Conservation (phyloP, 1,140 invertebrate species). For the Neodiprion lecontei region DNA sequence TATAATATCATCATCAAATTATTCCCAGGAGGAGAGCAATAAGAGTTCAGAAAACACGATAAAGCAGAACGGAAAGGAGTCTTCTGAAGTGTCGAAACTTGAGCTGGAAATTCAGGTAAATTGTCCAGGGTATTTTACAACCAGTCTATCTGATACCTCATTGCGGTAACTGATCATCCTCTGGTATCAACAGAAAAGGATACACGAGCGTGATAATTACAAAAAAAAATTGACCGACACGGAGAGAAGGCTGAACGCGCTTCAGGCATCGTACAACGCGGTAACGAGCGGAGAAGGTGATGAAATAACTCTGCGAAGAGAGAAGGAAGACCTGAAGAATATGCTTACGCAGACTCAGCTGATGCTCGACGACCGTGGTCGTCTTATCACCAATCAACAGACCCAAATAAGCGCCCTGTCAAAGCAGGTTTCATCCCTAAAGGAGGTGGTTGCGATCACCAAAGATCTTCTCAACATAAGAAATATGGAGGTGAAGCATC, state of each 20-base stretch:
- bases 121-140: not conserved
- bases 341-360: slow-evolving; percentile 42
- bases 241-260: slow-evolving; percentile 40
- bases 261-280: slow-evolving; percentile 31
- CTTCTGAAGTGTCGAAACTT: not conserved
- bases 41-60: not conserved
- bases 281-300: slow-evolving; percentile 32
- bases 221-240: slow-evolving; percentile 40
- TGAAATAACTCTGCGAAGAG: slow-evolving; percentile 33
- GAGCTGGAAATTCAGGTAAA: not conserved
- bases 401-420: slow-evolving; percentile 74
- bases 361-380: slow-evolving; percentile 45
- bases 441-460: slow-evolving; percentile 78
- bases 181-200: slow-evolving; percentile 36
- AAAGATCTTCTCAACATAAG: slow-evolving; percentile 79
- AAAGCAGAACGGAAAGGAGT: not conserved
- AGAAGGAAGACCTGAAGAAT: slow-evolving; percentile 47
- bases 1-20: not conserved
- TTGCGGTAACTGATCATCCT: not conserved
- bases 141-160: not conserved
- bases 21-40: not conserved
- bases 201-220: slow-evolving; percentile 45
- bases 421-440: slow-evolving; percentile 74
- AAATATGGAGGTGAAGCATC: slow-evolving; percentile 77
- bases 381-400: slow-evolving; percentile 67